phyloP scores from a whole-genome alignment of 1,140 invertebrate genomes.

The Asobara japonica region DNA sequence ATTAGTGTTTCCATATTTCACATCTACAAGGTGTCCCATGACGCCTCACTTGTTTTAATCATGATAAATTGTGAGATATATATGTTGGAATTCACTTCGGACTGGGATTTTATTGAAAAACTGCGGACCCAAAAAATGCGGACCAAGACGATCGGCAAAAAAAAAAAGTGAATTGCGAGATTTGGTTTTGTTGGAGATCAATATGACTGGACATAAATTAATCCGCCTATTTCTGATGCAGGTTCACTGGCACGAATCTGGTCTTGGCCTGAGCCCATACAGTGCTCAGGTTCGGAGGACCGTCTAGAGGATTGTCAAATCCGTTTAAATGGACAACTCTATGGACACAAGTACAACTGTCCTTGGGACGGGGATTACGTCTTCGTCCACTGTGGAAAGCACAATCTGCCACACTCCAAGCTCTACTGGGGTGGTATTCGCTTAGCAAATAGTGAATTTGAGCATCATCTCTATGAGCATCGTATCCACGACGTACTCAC shows the following conservation, averaged over 20 bases:
- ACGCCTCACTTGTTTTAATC: no score
- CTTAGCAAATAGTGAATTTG: slow-evolving; percentile 90
- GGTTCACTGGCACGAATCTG: slow-evolving; percentile 86
- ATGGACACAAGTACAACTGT: slow-evolving; percentile 85
- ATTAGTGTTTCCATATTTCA: no score
- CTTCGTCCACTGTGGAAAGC: slow-evolving; percentile 90
- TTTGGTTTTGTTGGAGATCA: no score
- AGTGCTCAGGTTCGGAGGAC: slow-evolving; percentile 86
- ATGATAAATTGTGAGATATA: no score
- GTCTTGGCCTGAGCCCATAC: slow-evolving; percentile 92
- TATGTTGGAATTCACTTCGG: no score
- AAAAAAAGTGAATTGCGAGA: no score
- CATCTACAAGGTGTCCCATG: no score
- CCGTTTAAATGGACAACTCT: slow-evolving; percentile 87
- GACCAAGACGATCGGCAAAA: no score
- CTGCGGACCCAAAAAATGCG: no score
- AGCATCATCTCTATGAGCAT: slow-evolving; percentile 84
- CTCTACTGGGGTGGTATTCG: slow-evolving; percentile 97
- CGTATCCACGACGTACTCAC: slow-evolving; percentile 83
- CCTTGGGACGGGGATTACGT: slow-evolving; percentile 91
- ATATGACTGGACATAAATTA: no score
- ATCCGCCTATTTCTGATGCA: no score
- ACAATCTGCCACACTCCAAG: slow-evolving; percentile 74
- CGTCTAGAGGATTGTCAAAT: slow-evolving; percentile 88
- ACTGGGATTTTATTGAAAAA: no score